Evolutionary conservation across 2,797 vertebrate genomes (phyloP), one percentile per base, ranked within the genome.

Genomic region (Gadopsis bispinosus): DNA sequence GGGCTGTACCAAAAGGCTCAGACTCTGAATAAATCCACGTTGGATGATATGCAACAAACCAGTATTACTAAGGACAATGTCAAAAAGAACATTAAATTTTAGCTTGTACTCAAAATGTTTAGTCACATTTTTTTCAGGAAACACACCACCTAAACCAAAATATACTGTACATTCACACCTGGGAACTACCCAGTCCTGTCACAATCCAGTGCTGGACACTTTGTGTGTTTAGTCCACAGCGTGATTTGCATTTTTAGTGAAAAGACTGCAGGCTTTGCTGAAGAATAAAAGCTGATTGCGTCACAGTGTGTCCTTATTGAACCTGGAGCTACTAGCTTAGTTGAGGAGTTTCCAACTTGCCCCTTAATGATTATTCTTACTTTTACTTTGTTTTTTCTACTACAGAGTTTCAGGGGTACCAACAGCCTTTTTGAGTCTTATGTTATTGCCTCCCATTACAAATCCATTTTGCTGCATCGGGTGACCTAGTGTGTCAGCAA

Each of bases 11-110:
- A 79, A 4, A 88, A 86, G 65, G 41, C 69, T 14, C 37, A 69
- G 14, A 71, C 54, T 43, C 50, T 74, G 13, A 89, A 84, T 56
- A 84, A 85, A 84, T 55, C 35, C 1, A 37, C 20, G 26, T n/a
- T 80, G 31, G 74, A 87, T 13, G 33, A 90, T 14, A 61, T 1
- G 0, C 54, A 84, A 60, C 79, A 86, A 58, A 26, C 54, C 26
- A 89, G 84, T 62, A 53, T 71, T 0, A 5, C 51, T 7, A 78
- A 88, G 70, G 59, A 86, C 22, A 70, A 43, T 13, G 10, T 61
- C 20, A 64, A 71, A 63, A 82, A 75, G 4, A 64, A n/a, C 14
- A 45, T 83, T 3, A 79, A 76, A 65, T 48, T 66, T 45, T 73
- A 79, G 16, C 22, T 54, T 45, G 17, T 35, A 37, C 47, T 55